Evolutionary conservation across 2,888 invertebrate species (phyloP), one percentile per base, ranked within the genome.

Genomic region (Tolmerus cingulatus): DNA sequence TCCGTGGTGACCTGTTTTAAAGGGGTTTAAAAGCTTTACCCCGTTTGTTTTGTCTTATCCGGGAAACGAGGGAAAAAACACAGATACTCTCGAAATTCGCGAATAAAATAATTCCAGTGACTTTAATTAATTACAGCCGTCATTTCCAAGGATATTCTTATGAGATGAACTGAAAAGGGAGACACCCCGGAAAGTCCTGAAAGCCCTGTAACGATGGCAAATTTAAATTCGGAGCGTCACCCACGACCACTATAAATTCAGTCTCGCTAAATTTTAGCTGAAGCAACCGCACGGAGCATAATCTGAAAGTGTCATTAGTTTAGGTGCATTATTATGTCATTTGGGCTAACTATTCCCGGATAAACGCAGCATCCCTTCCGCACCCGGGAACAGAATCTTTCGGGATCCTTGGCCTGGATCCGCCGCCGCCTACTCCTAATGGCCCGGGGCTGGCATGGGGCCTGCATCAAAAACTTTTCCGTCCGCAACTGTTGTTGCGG

Each of bases 311-410:
- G 43, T 43, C 78, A 78, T 78, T 78, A 78, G 78, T 78, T 78
- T 78, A 78, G 78, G 78, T 78, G 78, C 78, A 78, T 78, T 78
- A 78, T 78, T 78, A 46, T 78, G 78, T 78, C 37, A 78, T 78
- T 78, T 78, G 43, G 78, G 37, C 46, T 78, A 78, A 46, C 46
- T 78, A 16, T 46, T 43, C 78, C 78, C 43, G 37, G 78, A 78
- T 78, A 27, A 78, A 78, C 78, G 78, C 78, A 78, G n/a, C 43
- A 78, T 78, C 78, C 19, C 76, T 27, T 30, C n/a, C 76, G 76
- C 43, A 78, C 16, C 37, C 37, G 76, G n/a, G 76, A n/a, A 76
- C 76, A 16, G 34, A 34, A 34, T 76, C n/a, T 16, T 16, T n/a
- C 16, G 27, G 37, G 34, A 76, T 76, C 34, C 34, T 76, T 76